Percentiles rank a stretch among this genome's conserved stretches.
phyloP scores from a whole-genome alignment of 2,888 invertebrate species.

The Hypolimnas misippus region DNA sequence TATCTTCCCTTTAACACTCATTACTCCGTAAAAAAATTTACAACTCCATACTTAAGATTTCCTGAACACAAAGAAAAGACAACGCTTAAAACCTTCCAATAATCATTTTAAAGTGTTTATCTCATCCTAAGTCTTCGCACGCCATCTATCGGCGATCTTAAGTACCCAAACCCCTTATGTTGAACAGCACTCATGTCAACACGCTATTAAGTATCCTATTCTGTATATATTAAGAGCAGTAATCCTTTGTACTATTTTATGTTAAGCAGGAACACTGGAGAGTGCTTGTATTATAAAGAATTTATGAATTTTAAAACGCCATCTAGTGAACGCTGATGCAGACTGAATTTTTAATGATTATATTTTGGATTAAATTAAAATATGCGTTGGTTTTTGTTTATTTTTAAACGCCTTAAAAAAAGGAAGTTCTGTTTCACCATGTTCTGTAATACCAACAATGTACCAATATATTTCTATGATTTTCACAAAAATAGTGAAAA shows the following conservation, averaged over 20 bases:
- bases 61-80: slow-evolving; percentile 2
- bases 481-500: too few species aligned
- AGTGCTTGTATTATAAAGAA: slow-evolving; percentile 17
- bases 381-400: neutral
- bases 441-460: too few species aligned
- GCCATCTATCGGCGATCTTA: slow-evolving; percentile 26
- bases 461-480: too few species aligned
- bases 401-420: too few species aligned
- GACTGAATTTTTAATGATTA: slow-evolving; percentile 1
- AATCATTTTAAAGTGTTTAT: slow-evolving; percentile 23
- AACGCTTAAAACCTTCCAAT: slow-evolving; percentile 1
- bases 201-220: neutral
- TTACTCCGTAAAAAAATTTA: too few species aligned
- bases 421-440: too few species aligned
- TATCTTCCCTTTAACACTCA: too few species aligned
- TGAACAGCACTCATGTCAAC: neutral
- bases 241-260: neutral
- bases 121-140: slow-evolving; percentile 18
- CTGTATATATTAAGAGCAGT: neutral
- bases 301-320: slow-evolving; percentile 27
- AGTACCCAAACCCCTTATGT: slow-evolving; percentile 8
- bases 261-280: slow-evolving; percentile 22
- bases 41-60: neutral
- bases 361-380: too few species aligned
- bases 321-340: slow-evolving; percentile 15